Evolutionary conservation across 2,888 invertebrate genomes (phyloP), one percentile per base, ranked within the genome.

Genomic region (Pterobdella sp.): DNA sequence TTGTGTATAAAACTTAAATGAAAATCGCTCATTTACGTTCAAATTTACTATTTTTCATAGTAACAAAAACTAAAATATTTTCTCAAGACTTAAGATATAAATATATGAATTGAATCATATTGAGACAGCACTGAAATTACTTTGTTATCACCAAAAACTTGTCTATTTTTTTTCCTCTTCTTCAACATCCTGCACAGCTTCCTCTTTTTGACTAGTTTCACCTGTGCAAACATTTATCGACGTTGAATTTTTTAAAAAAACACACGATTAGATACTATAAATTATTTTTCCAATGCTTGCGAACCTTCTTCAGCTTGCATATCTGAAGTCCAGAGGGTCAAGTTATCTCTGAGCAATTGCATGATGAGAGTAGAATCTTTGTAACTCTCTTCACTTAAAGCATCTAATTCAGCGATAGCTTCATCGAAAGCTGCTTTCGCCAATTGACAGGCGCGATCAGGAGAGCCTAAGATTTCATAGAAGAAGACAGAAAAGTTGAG

Each of bases 301-400:
- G 31, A 14, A 72, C 64, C 65, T 66, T 72, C 74, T 32, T 78
- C 78, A 52, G 73, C 77, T 66, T 78, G 78, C 77, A 78, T 78
- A 88, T 97, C 96, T 84, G 94, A 94, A 85, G 95, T 96, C 96
- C 96, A 96, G 82, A 97, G 89, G 85, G 96, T 96, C 82, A 97
- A 91, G 88, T 97, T 97, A 88, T 97, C 96, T 87, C 96, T 90
- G 87, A 97, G 89, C 85, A 97, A 90, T 88, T 96, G 96, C 96
- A 97, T 96, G 86, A 96, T 97, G 83, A 97, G 90, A 82, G 96
- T 96, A 80, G 95, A 95, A 89, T 97, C 96, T 88, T 84, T 83
- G 89, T 96, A 97, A 87, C 93, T 94, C 87, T 97, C 96, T 88
- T 96, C 96, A 81, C 92, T 93, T 80, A 96, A 88, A 79, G 94